Percentiles rank a stretch among this genome's conserved stretches.
Evolutionary conservation across 2,113 vertebrate genomes (phyloP).

Genomic region (Lepisosteus oculatus): DNA sequence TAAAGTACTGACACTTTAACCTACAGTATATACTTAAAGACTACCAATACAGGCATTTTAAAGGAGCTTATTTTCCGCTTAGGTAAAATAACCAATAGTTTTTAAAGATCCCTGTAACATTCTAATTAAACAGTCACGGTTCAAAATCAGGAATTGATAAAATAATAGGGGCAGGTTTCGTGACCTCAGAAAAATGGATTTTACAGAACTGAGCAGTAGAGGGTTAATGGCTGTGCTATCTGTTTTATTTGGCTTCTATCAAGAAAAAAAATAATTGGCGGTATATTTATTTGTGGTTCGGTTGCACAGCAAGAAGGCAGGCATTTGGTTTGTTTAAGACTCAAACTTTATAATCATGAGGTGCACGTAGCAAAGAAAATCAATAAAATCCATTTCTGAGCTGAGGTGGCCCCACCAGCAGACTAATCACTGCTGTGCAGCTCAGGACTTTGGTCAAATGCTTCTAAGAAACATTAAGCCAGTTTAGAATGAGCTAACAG

Average conservation of each 20-base stretch:
- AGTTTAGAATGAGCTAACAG: constrained; percentile 19
- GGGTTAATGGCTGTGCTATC: no score
- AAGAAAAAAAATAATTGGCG: no score
- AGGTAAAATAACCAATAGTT: constrained; percentile 16
- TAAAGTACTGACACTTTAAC: no score
- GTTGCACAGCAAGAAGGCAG: neutral
- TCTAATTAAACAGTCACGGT: constrained; percentile 22
- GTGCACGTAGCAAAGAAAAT: constrained; percentile 28
- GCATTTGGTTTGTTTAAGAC: neutral
- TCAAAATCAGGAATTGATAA: no score
- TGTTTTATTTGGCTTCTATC: no score
- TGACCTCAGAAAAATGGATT: no score
- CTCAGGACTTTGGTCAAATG: constrained; percentile 33
- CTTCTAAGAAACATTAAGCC: constrained; percentile 29
- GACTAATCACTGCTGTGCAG: constrained; percentile 26
- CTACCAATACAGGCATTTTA: constrained; percentile 1
- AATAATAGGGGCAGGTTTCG: no score
- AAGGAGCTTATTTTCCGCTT: constrained; percentile 21
- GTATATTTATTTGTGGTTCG: neutral
- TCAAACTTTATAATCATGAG: constrained; percentile 24
- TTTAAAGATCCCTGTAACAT: constrained; percentile 15
- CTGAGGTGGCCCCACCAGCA: constrained; percentile 23
- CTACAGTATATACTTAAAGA: no score
- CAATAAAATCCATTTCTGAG: constrained; percentile 43
- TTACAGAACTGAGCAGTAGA: no score